A percentile compares a stretch with the other conserved stretches of the same genome.
Conservation (phyloP, 1,140 invertebrate species). For the Leptinotarsa undecemlineata region DNA sequence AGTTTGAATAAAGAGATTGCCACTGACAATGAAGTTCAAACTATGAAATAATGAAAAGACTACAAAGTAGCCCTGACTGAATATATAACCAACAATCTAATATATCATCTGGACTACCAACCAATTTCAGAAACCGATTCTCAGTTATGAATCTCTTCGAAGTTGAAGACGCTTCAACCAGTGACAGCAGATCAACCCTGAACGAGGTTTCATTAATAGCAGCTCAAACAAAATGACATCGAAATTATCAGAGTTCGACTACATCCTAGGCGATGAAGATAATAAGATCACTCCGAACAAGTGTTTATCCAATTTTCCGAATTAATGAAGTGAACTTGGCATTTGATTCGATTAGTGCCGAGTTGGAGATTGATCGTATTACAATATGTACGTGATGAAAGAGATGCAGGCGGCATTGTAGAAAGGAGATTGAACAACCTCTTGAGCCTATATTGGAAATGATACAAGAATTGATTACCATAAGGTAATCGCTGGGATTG, state of each 20-base stretch:
- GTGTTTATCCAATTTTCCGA: constrained; percentile 27
- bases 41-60: too few species aligned
- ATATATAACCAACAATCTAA: too few species aligned
- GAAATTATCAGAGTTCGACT: neutral
- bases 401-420: neutral
- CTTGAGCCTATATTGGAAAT: neutral
- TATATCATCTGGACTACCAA: neutral
- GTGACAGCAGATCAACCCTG: neutral
- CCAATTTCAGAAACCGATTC: neutral
- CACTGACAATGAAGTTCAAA: too few species aligned
- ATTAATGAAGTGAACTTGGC: constrained; percentile 25
- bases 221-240: neutral
- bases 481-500: neutral
- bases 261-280: neutral
- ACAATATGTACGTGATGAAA: constrained; percentile 8
- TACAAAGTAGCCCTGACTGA: too few species aligned
- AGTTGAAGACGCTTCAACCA: too few species aligned
- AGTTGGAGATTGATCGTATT: constrained; percentile 14
- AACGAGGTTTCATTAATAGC: neutral
- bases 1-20: too few species aligned
- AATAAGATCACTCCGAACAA: constrained; percentile 14
- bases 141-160: too few species aligned
- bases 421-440: neutral
- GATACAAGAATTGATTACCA: neutral
- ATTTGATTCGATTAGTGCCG: constrained; percentile 12